phyloP scores from a whole-genome alignment of 2,113 vertebrate species.

The Mixornis gularis region DNA sequence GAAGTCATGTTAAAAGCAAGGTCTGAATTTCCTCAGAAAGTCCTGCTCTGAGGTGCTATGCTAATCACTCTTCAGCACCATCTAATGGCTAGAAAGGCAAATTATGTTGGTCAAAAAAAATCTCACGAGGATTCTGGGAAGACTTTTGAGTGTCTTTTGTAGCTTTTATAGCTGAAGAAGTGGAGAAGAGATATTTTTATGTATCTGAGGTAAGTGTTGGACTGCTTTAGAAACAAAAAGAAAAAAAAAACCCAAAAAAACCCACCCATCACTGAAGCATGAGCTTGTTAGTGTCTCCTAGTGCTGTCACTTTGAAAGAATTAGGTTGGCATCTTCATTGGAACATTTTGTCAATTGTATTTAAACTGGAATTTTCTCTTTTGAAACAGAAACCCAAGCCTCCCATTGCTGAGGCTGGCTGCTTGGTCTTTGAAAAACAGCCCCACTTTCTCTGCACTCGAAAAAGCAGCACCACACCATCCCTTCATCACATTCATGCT shows the following conservation, averaged over 20 bases:
- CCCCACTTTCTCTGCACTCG: background rate
- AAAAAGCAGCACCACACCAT: background rate
- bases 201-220: background rate
- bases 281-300: background rate
- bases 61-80: constrained; percentile 12
- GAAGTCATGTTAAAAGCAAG: background rate
- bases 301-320: background rate
- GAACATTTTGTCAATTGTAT: background rate
- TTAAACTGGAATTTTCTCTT: background rate
- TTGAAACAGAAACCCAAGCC: background rate
- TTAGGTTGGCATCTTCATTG: background rate
- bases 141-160: background rate
- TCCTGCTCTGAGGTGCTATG: background rate
- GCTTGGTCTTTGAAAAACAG: background rate
- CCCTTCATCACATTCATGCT: fast-evolving
- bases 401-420: background rate
- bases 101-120: background rate
- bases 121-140: background rate
- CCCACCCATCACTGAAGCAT: background rate
- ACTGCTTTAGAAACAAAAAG: background rate
- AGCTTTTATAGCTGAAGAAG: background rate
- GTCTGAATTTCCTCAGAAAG: background rate
- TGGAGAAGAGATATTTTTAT: background rate
- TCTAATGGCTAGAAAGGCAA: constrained; percentile 22
- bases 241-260: background rate